phyloP scores from a whole-genome alignment of 92 coral and sea anemone species.

The Chrysogorgia sp. region DNA sequence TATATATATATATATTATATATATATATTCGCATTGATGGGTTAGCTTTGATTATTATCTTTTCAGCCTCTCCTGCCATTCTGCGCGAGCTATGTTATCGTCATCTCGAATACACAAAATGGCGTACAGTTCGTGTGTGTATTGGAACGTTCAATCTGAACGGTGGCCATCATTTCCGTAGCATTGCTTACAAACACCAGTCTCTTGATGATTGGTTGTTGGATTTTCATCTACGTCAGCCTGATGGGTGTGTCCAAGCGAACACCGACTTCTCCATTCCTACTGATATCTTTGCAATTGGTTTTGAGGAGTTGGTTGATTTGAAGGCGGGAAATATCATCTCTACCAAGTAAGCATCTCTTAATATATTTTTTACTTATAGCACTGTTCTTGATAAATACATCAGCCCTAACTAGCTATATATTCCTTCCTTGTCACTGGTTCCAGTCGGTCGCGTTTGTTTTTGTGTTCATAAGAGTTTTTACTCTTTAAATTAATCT shows the following conservation, averaged over 20 bases:
- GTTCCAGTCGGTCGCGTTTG: neutral
- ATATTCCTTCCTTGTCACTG: neutral
- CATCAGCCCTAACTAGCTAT: neutral
- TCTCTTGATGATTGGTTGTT: constrained; percentile 97
- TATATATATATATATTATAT: too few relatives aligned
- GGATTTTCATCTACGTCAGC: constrained; percentile 84
- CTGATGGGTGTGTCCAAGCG: constrained; percentile 76
- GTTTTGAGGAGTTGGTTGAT: constrained; percentile 98
- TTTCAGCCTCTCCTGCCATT: constrained; percentile 86
- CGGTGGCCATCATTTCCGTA: constrained; percentile 98
- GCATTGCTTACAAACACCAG: constrained; percentile 96
- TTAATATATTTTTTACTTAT: neutral
- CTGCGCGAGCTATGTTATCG: constrained; percentile 97
- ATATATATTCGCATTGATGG: neutral
- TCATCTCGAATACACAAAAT: constrained; percentile 96
- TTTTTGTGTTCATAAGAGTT: too few relatives aligned
- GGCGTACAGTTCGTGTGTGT: constrained; percentile 91
- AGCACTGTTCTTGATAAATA: neutral
- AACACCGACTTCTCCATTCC: constrained; percentile 70
- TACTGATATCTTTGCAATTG: constrained; percentile 97
- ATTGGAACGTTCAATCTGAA: constrained; percentile 98
- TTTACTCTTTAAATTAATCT: too few relatives aligned
- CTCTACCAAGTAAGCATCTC: constrained; percentile 76
- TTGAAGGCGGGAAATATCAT: constrained; percentile 95
- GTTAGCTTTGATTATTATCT: neutral